Evolutionary conservation across 1,140 invertebrate species (phyloP), one percentile per base, ranked within the genome.

Genomic region (Drosophila arawakana): DNA sequence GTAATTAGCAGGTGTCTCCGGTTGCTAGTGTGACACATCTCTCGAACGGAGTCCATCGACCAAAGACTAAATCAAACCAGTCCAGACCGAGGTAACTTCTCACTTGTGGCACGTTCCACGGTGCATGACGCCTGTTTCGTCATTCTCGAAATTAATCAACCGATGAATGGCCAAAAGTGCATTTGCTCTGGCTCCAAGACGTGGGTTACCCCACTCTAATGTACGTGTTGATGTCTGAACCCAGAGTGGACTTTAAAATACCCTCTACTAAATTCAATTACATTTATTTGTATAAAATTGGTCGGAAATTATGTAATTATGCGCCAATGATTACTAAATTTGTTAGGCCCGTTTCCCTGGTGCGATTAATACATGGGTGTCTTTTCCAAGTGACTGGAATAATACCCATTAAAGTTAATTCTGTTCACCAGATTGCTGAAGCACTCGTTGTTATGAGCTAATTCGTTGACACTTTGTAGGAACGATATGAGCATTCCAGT

Each of bases 401-500:
- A 97, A 90, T 96, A 97, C 44, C 95, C 95, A 93, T 97, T 97
- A 93, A 97, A 97, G 92, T 97, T 96, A 88, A 97, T 94, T 82
- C 96, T 95, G 92, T 96, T 95, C 13, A 97, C 94, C 71, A 97
- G 95, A 85, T 97, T 97, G 57, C 96, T 94, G 62, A 97, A 94
- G 86, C 97, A 96, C 88, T 96, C 95, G 77, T 95, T 95, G 90
- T 96, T 96, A 76, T 94, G 93, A 13, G 95, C 95, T 81, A 96
- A 93, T 71, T 95, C 94, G 88, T 95, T 95, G 57, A 97, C 97
- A 92, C 95, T 95, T 59, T 96, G 95, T 18, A 97, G 92, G 4
- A 97, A 93, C 49, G 94, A 94, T 68, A 96, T 94, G 13, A 97
- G 92, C 25, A 95, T 93, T 7, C 94, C 94, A 3, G 95, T 96